Evolutionary conservation across 2,888 invertebrate species (phyloP), one percentile per base, ranked within the genome.

Genomic region (Odontomyia ornata): DNA sequence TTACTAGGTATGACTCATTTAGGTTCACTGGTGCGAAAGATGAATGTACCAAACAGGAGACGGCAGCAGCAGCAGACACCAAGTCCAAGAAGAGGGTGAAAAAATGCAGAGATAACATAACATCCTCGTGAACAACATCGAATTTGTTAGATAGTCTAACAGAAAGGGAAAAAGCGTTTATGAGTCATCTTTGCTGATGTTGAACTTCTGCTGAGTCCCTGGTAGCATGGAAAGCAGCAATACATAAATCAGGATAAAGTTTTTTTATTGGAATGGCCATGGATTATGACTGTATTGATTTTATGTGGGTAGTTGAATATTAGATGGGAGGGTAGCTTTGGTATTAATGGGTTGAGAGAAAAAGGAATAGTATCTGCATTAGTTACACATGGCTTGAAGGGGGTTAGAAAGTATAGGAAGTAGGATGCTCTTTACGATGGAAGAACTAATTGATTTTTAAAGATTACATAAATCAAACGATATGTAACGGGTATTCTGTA

Each of bases 241-340:
- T 9, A 36, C 36, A 65, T 65, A 65, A 65, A 65, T 65, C 65
- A 36, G 28, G 65, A 65, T 65, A 65, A 65, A 9, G 30, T 65
- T 65, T 65, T n/a, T 62, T 65, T 65, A 65, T 65, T 65, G 36
- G 36, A 36, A 65, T 21, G 36, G 30, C 36, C 65, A 65, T 21
- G 36, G 65, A 36, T 65, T 65, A 65, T 65, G 65, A 60, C 4
- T 25, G 23, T 60, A 60, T 60, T 25, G 57, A 60, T 60, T 52
- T 52, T 52, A 52, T 52, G 15, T 18, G 52, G 52, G 13, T 13
- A 52, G 18, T 52, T 52, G 52, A 18, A 18, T 7, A 52, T 13
- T 52, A 15, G 15, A 15, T 52, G 15, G 52, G 13, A 52, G 18
- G 52, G 13, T 52, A 52, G 15, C 36, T 5, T 36, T 5, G 3